Evolutionary conservation across 1,140 invertebrate genomes (phyloP).

Genomic region (Rhagoletis zephyria): DNA sequence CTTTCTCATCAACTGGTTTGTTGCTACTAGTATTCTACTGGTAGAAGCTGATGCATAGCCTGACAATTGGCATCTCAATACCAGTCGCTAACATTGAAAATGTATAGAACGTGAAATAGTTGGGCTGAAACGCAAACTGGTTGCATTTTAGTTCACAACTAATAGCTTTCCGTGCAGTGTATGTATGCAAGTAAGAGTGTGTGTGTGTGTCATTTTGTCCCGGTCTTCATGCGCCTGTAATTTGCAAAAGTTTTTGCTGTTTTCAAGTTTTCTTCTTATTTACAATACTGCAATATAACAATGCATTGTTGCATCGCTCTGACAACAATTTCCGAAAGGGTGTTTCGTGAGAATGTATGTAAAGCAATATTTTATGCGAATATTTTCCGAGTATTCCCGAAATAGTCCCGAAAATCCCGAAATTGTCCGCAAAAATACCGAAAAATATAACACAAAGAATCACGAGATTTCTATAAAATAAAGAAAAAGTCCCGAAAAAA

Average conservation of each 20-base stretch:
- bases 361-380: no score
- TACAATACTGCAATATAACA: constrained; percentile 37
- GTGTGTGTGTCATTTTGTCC: neutral
- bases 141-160: neutral
- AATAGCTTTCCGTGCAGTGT: neutral
- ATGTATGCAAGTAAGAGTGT: neutral
- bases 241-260: constrained; percentile 15
- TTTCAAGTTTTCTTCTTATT: constrained; percentile 1
- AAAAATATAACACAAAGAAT: no score
- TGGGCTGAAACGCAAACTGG: neutral
- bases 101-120: no score
- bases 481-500: no score
- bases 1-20: neutral
- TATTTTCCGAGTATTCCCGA: no score
- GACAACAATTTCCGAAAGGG: neutral
- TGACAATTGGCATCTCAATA: no score
- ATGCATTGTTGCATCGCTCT: neutral
- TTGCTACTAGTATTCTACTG: no score
- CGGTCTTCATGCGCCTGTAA: neutral
- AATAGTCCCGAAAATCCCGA: no score
- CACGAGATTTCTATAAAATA: no score
- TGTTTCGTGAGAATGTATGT: neutral
- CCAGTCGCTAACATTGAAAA: no score
- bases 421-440: no score
- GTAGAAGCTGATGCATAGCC: no score